Conservation (phyloP, 2,797 vertebrate genomes). For the Scarus forsteni region DNA sequence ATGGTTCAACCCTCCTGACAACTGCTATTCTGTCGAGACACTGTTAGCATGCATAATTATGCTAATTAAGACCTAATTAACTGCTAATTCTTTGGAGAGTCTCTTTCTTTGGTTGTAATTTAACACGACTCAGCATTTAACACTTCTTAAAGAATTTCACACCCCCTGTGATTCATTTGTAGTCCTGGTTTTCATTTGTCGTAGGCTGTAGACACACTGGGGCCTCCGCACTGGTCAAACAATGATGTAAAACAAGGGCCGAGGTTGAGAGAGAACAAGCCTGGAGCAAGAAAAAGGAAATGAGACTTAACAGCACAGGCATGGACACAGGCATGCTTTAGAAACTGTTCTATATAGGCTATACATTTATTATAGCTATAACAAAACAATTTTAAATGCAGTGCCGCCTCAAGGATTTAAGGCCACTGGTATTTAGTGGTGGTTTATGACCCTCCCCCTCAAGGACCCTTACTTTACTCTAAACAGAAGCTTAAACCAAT, state of each 20-base stretch:
- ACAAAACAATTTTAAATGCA: too few species aligned
- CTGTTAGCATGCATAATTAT: conserved; percentile 99
- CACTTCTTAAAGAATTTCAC: conserved; percentile 92
- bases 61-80: conserved; percentile 99
- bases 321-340: conserved; percentile 41
- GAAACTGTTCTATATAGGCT: conserved; percentile 22
- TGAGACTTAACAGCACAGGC: conserved; percentile 35
- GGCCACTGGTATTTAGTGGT: too few species aligned
- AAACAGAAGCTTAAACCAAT: too few species aligned
- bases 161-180: conserved; percentile 71
- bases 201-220: conserved; percentile 63
- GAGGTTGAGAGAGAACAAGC: conserved; percentile 58
- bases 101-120: conserved; percentile 96
- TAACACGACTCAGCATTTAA: conserved; percentile 94
- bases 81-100: conserved; percentile 97
- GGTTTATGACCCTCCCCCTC: too few species aligned
- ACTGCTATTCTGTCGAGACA: conserved; percentile 99
- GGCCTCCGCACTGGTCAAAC: conserved; percentile 73
- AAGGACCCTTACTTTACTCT: too few species aligned
- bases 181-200: conserved; percentile 67
- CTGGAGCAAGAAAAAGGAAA: conserved; percentile 47
- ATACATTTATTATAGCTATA: too few species aligned
- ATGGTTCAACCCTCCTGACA: conserved; percentile 99
- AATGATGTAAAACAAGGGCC: conserved; percentile 76
- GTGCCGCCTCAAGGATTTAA: too few species aligned